Conservation (phyloP, 1,140 invertebrate species). For the Portunus trituberculatus region DNA sequence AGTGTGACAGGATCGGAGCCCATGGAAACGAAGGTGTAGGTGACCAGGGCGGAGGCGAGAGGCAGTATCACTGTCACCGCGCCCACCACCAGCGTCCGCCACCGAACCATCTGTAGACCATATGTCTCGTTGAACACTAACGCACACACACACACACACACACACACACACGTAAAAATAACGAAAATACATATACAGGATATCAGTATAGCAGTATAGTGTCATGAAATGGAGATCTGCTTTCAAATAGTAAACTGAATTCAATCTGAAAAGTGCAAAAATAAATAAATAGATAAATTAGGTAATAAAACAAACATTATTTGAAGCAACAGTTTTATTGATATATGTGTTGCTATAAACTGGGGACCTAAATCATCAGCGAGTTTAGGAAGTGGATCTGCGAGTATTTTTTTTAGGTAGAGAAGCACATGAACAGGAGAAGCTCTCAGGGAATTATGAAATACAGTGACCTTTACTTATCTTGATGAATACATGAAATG, state of each 20-base stretch:
- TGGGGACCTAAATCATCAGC: too few relatives aligned
- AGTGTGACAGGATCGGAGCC: not conserved
- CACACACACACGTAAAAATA: not conserved
- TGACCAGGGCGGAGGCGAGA: slow-evolving; percentile 44
- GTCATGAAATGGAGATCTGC: not conserved
- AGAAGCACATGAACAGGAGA: too few relatives aligned
- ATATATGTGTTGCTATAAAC: too few relatives aligned
- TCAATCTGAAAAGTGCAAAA: too few relatives aligned
- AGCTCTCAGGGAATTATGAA: too few relatives aligned
- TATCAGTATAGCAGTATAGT: not conserved
- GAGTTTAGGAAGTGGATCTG: too few relatives aligned
- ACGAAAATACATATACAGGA: not conserved
- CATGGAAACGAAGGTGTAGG: slow-evolving; percentile 55
- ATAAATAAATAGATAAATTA: too few relatives aligned
- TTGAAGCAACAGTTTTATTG: too few relatives aligned
- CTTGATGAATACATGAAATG: too few relatives aligned
- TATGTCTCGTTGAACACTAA: not conserved
- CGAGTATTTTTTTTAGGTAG: too few relatives aligned
- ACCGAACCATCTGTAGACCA: not conserved
- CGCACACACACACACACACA: slow-evolving; percentile 32
- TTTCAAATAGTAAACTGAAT: not conserved
- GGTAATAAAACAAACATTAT: too few relatives aligned
- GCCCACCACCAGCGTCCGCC: not conserved
- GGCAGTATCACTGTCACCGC: slow-evolving; percentile 41
- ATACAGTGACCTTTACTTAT: too few relatives aligned